Percentiles rank a stretch among this genome's conserved stretches.
phyloP scores from a whole-genome alignment of 2,797 vertebrate genomes.

The Staurois parvus region DNA sequence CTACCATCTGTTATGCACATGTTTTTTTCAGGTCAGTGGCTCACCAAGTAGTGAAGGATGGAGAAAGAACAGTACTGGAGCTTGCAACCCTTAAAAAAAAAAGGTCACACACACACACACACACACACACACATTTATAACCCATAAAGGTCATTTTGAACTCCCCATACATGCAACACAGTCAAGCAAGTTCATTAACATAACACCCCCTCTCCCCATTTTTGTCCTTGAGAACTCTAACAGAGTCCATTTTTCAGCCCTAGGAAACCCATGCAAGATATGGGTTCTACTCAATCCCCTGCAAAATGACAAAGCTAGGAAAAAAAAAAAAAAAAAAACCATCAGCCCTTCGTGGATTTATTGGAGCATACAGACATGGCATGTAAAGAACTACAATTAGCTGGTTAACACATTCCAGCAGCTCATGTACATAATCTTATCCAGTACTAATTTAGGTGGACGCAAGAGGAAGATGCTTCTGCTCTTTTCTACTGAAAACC shows the following conservation, averaged over 20 bases:
- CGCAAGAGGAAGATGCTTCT: neutral
- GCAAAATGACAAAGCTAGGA: neutral
- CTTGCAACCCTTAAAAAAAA: too few species aligned
- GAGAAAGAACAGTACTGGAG: too few species aligned
- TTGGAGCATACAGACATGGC: neutral
- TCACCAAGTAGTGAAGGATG: too few species aligned
- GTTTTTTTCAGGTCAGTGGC: too few species aligned
- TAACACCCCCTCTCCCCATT: too few species aligned
- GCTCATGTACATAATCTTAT: neutral
- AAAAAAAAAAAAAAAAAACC: neutral
- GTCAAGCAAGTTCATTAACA: too few species aligned
- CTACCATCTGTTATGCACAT: too few species aligned
- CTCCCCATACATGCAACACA: too few species aligned
- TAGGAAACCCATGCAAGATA: neutral
- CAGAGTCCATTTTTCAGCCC: too few species aligned
- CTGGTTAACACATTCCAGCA: neutral
- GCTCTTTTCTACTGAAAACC: slow-evolving; percentile 40
- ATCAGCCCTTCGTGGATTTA: slow-evolving; percentile 42
- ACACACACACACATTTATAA: too few species aligned
- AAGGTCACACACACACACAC: too few species aligned
- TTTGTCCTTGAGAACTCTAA: neutral
- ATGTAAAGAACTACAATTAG: neutral
- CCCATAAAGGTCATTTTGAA: too few species aligned
- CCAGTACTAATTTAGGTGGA: neutral
- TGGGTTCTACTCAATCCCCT: neutral